phyloP scores from a whole-genome alignment of 1,140 invertebrate species.

The Drosophila funebris region DNA sequence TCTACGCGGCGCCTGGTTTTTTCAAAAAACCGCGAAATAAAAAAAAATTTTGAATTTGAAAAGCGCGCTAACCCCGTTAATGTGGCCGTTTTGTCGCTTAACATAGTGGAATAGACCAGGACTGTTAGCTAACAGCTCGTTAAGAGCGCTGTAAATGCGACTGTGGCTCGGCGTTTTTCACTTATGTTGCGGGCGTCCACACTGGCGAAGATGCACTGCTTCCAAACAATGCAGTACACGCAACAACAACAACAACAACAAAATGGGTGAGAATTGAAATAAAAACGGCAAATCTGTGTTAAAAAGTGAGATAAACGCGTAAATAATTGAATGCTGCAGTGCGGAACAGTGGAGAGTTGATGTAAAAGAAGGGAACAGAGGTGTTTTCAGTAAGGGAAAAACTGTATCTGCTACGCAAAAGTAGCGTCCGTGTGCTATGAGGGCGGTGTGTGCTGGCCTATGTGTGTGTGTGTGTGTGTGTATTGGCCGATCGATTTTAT shows the following conservation, averaged over 20 bases:
- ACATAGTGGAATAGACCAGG: no score
- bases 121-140: no score
- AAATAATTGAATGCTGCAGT: neutral
- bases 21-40: no score
- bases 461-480: slow-evolving; percentile 54
- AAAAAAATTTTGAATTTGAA: no score
- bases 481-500: slow-evolving; percentile 79
- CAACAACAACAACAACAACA: no score
- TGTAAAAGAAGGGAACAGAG: neutral
- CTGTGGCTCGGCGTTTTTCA: no score
- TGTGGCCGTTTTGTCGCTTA: no score
- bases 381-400: slow-evolving; percentile 15
- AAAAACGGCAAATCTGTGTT: slow-evolving; percentile 47
- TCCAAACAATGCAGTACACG: slow-evolving; percentile 76
- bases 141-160: no score
- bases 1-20: no score
- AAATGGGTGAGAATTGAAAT: slow-evolving; percentile 78
- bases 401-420: slow-evolving; percentile 53
- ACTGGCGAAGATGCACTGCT: slow-evolving; percentile 51
- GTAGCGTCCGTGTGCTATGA: slow-evolving; percentile 28
- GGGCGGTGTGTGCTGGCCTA: slow-evolving; percentile 12
- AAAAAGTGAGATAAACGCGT: slow-evolving; percentile 25
- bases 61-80: no score
- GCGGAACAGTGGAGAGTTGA: slow-evolving; percentile 1
- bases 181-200: slow-evolving; percentile 2